phyloP scores from a whole-genome alignment of 2,888 invertebrate genomes.

The Ecdyonurus torrentis region DNA sequence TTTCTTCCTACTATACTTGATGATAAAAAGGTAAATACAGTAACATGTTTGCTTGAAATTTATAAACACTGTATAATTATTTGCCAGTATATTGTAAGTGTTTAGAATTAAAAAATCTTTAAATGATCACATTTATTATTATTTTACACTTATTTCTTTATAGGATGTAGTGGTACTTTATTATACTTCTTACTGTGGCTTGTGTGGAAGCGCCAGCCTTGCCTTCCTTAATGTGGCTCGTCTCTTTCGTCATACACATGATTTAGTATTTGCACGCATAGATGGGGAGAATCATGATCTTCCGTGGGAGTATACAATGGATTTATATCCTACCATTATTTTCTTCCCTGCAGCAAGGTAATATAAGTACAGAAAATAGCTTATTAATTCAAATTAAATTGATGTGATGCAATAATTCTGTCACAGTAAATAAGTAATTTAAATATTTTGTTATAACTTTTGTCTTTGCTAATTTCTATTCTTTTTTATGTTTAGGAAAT shows the following conservation, averaged over 20 bases:
- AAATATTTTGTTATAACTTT: background rate
- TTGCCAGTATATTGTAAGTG: too few relatives aligned
- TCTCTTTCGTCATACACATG: constrained; percentile 27
- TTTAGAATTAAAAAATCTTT: too few relatives aligned
- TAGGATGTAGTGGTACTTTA: constrained; percentile 65
- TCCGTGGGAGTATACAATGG: constrained; percentile 71
- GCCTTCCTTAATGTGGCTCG: constrained; percentile 48
- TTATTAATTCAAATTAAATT: too few relatives aligned
- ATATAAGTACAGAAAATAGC: too few relatives aligned
- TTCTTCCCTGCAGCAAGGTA: constrained; percentile 60
- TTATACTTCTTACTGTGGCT: constrained; percentile 60
- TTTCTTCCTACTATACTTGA: constrained; percentile 44
- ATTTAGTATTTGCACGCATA: constrained; percentile 44
- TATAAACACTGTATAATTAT: background rate
- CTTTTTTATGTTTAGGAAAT: constrained; percentile 33
- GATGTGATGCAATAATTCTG: too few relatives aligned
- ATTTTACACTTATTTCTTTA: too few relatives aligned
- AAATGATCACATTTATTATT: too few relatives aligned
- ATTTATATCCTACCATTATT: constrained; percentile 59
- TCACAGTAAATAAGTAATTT: background rate
- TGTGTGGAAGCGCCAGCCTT: constrained; percentile 52
- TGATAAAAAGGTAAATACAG: constrained; percentile 34
- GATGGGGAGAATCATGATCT: constrained; percentile 73
- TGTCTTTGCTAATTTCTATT: background rate
- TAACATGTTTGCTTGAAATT: background rate